Conservation (phyloP, 1,140 invertebrate species). For the Archivesica marissinica region DNA sequence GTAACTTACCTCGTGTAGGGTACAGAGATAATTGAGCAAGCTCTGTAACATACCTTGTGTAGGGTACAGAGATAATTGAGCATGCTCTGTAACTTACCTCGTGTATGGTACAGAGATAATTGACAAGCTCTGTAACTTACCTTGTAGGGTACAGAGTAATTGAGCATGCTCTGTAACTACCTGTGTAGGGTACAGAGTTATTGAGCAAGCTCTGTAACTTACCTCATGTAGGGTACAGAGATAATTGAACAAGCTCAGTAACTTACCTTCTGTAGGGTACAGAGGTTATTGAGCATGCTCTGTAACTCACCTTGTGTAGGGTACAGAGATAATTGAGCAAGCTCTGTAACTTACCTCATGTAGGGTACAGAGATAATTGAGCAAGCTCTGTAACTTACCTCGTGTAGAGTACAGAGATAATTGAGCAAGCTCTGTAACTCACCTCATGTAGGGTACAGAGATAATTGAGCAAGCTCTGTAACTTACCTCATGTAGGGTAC, state of each 20-base stretch:
- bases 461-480: constrained; percentile 48
- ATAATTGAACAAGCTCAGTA: too few relatives aligned
- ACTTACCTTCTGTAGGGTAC: not conserved
- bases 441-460: not conserved
- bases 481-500: constrained; percentile 96
- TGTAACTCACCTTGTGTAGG: not conserved
- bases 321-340: constrained; percentile 17
- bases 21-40: too few relatives aligned
- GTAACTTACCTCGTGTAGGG: too few relatives aligned
- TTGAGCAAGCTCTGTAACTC: constrained; percentile 96
- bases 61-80: too few relatives aligned
- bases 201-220: too few relatives aligned
- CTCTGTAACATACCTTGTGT: too few relatives aligned
- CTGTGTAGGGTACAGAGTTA: constrained; percentile 98
- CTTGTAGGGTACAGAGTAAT: not conserved
- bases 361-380: constrained; percentile 99
- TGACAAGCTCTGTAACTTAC: too few relatives aligned
- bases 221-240: constrained; percentile 49
- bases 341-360: constrained; percentile 95
- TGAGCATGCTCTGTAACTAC: constrained; percentile 87
- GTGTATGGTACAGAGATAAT: too few relatives aligned
- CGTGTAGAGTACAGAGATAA: constrained; percentile 98
- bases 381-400: constrained; percentile 94
- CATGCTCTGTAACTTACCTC: too few relatives aligned
- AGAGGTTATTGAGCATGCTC: not conserved